Evolutionary conservation across 2,888 invertebrate genomes (phyloP).

Genomic region (Caenorhabditis virilis): DNA sequence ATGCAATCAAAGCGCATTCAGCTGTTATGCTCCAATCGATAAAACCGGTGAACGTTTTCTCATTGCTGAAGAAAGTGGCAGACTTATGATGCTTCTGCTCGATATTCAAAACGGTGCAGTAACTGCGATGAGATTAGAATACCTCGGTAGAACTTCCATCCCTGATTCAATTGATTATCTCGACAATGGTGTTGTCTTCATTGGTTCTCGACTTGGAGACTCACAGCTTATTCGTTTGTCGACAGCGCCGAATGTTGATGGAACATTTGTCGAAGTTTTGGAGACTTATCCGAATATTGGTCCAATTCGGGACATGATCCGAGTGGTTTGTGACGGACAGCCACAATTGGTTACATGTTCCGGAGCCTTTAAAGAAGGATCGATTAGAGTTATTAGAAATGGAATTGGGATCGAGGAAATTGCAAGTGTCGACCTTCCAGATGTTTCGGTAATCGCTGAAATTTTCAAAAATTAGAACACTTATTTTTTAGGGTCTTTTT

Average conservation of each 20-base stretch:
- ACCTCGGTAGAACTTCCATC: constrained; percentile 74
- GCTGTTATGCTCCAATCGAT: constrained; percentile 92
- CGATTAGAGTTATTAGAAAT: constrained; percentile 92
- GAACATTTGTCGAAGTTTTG: constrained; percentile 73
- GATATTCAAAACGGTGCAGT: constrained; percentile 76
- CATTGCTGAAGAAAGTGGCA: constrained; percentile 89
- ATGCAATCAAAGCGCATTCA: constrained; percentile 84
- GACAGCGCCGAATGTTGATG: constrained; percentile 7
- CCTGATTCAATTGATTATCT: constrained; percentile 96
- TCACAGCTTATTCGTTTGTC: constrained; percentile 81
- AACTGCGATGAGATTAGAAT: constrained; percentile 41
- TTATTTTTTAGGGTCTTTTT: constrained; percentile 24
- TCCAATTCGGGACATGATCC: constrained; percentile 78
- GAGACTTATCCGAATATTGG: constrained; percentile 96
- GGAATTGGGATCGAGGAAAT: constrained; percentile 89
- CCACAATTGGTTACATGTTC: constrained; percentile 97
- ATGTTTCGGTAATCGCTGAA: constrained; percentile 94
- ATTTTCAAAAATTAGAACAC: constrained; percentile 72
- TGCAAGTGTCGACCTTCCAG: constrained; percentile 89
- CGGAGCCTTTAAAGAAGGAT: constrained; percentile 94
- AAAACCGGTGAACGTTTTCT: constrained; percentile 74
- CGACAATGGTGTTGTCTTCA: constrained; percentile 92
- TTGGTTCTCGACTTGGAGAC: constrained; percentile 94
- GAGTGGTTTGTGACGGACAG: constrained; percentile 78
- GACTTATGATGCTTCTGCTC: constrained; percentile 91